Evolutionary conservation across 2,888 invertebrate species (phyloP).

Genomic region (Scaptodrosophila latifasciaeformis): DNA sequence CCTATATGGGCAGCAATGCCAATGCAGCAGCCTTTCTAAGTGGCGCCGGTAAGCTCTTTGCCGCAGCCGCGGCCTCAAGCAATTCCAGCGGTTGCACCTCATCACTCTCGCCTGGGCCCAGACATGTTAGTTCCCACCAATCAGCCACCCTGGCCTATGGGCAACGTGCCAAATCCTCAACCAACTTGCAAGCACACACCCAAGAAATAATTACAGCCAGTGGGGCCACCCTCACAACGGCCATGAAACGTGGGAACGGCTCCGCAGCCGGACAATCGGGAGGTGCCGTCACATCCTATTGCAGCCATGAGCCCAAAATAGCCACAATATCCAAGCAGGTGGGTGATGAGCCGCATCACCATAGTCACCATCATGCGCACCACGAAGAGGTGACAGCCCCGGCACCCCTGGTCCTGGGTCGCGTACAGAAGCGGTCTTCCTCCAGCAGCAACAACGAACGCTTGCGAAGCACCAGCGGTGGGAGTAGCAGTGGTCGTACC

Average conservation of each 20-base stretch:
- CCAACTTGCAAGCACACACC: slow-evolving; percentile 34
- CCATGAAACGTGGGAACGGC: no score
- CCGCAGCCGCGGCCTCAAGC: slow-evolving; percentile 26
- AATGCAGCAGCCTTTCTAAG: slow-evolving; percentile 57
- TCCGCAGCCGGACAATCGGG: not conserved
- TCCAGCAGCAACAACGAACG: slow-evolving; percentile 45
- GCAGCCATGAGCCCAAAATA: slow-evolving; percentile 71
- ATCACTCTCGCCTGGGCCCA: slow-evolving; percentile 48
- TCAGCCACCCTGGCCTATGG: slow-evolving; percentile 52
- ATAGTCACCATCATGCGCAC: slow-evolving; percentile 7
- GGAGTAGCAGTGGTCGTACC: slow-evolving; percentile 27
- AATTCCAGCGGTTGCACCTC: slow-evolving; percentile 36
- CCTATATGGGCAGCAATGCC: slow-evolving; percentile 74
- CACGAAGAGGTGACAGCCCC: slow-evolving; percentile 57
- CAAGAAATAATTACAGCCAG: not conserved
- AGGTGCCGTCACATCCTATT: slow-evolving; percentile 14
- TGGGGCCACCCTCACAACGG: slow-evolving; percentile 5
- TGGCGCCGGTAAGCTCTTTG: slow-evolving; percentile 52
- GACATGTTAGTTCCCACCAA: slow-evolving; percentile 22
- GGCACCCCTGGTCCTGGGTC: slow-evolving; percentile 62
- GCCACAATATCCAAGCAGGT: slow-evolving; percentile 74
- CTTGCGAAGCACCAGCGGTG: slow-evolving; percentile 40
- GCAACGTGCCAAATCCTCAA: slow-evolving; percentile 60
- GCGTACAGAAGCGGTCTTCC: slow-evolving; percentile 62
- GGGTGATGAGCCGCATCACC: slow-evolving; percentile 55